phyloP scores from a whole-genome alignment of 1,140 invertebrate species.

The Gonatopus flavifemur region DNA sequence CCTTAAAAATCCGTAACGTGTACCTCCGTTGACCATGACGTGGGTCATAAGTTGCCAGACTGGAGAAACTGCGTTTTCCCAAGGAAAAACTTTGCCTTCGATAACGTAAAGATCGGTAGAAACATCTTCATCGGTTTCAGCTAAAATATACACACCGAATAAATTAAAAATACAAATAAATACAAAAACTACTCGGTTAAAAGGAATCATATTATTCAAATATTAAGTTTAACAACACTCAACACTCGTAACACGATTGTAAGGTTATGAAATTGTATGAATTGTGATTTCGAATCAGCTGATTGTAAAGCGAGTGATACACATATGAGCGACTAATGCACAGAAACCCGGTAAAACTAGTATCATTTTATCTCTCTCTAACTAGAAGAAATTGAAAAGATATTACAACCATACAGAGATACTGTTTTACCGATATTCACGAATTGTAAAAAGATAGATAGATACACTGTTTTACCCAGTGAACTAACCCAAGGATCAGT shows the following conservation, averaged over 20 bases:
- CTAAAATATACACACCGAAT: slow-evolving; percentile 23
- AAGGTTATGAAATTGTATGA: too few relatives aligned
- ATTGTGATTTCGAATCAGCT: slow-evolving; percentile 1
- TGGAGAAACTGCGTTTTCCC: slow-evolving; percentile 61
- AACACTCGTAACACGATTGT: not conserved
- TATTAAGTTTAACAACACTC: not conserved
- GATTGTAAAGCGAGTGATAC: not conserved
- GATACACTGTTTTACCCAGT: too few relatives aligned
- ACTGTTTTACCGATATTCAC: too few relatives aligned
- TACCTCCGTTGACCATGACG: slow-evolving; percentile 84
- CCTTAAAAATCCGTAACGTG: slow-evolving; percentile 82
- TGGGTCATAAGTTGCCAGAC: slow-evolving; percentile 79
- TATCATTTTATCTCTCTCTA: too few relatives aligned
- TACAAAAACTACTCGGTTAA: slow-evolving; percentile 8
- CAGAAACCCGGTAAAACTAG: too few relatives aligned
- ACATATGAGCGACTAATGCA: too few relatives aligned
- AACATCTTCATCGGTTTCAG: slow-evolving; percentile 61
- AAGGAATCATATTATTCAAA: slow-evolving; percentile 1
- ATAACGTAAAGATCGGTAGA: slow-evolving; percentile 68
- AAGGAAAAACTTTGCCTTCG: slow-evolving; percentile 80
- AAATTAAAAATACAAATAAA: slow-evolving; percentile 27
- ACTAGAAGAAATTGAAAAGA: too few relatives aligned
- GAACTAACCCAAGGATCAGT: too few relatives aligned
- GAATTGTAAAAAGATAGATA: too few relatives aligned
- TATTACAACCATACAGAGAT: too few relatives aligned